Base-by-base conservation (phyloP, 2,797 vertebrate species). In the Poecilia picta region DNA sequence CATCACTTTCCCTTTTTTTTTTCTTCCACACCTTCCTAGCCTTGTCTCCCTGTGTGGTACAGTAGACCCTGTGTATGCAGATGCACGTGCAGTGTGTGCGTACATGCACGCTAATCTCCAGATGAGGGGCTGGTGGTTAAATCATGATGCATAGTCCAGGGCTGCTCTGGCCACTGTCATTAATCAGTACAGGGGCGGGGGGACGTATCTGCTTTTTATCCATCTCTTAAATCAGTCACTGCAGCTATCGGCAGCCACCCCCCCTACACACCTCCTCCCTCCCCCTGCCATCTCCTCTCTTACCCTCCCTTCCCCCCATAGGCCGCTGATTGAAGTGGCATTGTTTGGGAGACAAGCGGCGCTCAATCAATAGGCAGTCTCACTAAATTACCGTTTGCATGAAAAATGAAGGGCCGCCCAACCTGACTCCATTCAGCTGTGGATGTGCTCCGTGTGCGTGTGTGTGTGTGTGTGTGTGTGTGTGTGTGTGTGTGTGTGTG, bases 201-300 rank as follows among this genome's bases (percentile, higher is more conserved):
- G 85, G 94, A 95, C 94, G 93, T 96, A 96, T 96, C 96, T 96
- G 88, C 95, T 96, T 96, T 96, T 96, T 96, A 97, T 97, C 97
- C 95, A 94, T 97, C 97, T 97, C 95, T 97, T 96, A 96, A 97
- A 96, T 97, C 97, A 97, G 95, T 96, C 95, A 93, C 92, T 96
- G 96, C 94, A 95, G 95, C 94, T 97, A 97, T 96, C 91, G 91
- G 96, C 95, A 96, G 94, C 94, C 92, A 91, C 85, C 91, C 95
- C 95, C 92, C 93, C 90, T 78, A 75, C 78, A 41, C 64, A 47
- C 74, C 57, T 33, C 72, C 75, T 57, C 71, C 75, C 78, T 81
- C 83, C 83, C 83, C 92, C 93, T 95, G 89, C 71, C 78, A 77
- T 77, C 75, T 72, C 66, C 74, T 36, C 53, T 74, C 51, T 64